Conservation (phyloP, 2,113 vertebrate species). For the Istiophorus platypterus region DNA sequence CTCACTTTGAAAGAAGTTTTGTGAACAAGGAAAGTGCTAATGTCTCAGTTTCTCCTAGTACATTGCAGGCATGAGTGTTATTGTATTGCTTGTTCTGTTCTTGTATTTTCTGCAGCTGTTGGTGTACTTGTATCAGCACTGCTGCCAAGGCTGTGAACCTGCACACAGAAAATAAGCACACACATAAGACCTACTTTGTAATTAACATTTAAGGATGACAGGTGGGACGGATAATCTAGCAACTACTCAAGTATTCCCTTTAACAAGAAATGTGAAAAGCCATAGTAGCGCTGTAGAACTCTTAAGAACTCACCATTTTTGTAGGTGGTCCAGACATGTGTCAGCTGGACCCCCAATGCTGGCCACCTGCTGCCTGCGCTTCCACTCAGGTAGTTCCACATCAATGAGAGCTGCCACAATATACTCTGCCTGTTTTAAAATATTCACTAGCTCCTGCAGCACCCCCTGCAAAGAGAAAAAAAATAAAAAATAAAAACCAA, state of each 20-base stretch:
- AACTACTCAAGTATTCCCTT: background rate
- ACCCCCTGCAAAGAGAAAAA: conserved; percentile 82
- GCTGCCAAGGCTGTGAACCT: conserved; percentile 92
- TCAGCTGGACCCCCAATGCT: conserved; percentile 92
- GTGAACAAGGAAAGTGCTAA: conserved; percentile 82
- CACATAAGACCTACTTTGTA: background rate
- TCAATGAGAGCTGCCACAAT: conserved; percentile 84
- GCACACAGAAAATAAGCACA: background rate
- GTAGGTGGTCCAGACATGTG: conserved; percentile 89
- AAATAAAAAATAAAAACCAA: no score
- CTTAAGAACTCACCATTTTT: conserved; percentile 87
- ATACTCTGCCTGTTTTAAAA: conserved; percentile 80
- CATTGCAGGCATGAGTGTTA: conserved; percentile 68
- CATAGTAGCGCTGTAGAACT: background rate
- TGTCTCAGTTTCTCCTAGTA: conserved; percentile 82
- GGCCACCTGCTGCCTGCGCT: conserved; percentile 89
- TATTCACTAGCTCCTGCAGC: conserved; percentile 81
- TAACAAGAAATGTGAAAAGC: background rate
- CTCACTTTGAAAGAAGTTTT: conserved; percentile 90
- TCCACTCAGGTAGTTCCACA: conserved; percentile 93
- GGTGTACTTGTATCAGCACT: conserved; percentile 87
- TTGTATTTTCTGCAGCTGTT: conserved; percentile 92
- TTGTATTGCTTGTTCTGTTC: conserved; percentile 88
- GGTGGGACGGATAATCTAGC: background rate
- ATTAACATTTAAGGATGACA: background rate